Conservation (phyloP, 2,113 vertebrate genomes). For the Alligator mississippiensis region DNA sequence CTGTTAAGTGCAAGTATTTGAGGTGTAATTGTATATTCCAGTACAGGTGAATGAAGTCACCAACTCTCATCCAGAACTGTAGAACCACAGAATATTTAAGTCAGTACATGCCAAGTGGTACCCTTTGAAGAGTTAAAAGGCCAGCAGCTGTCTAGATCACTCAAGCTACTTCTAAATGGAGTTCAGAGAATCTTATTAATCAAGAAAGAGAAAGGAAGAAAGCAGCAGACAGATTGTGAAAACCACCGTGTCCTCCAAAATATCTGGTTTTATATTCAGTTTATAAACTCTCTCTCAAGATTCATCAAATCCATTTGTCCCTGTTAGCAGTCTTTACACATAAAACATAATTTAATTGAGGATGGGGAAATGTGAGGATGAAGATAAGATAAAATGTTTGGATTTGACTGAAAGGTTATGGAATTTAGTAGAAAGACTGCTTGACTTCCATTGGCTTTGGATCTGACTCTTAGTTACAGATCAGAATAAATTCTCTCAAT, state of each 20-base stretch:
- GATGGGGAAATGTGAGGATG: background rate
- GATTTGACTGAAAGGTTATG: background rate
- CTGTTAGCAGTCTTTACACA: background rate
- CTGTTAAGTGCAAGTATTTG: constrained; percentile 68
- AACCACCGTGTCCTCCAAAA: background rate
- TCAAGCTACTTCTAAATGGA: background rate
- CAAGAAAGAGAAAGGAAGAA: constrained; percentile 10
- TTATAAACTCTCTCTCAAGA: background rate
- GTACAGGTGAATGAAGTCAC: constrained; percentile 49
- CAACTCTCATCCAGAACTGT: constrained; percentile 42
- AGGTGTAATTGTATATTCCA: constrained; percentile 57
- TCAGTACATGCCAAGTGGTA: constrained; percentile 29
- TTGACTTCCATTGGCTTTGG: background rate
- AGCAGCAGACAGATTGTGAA: background rate
- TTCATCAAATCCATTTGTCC: background rate
- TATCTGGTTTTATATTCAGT: background rate
- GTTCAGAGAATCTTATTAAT: constrained; percentile 24
- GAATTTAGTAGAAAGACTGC: background rate
- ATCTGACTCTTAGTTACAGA: background rate
- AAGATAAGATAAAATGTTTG: background rate
- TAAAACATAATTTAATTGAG: background rate
- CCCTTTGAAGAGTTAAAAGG: constrained; percentile 33
- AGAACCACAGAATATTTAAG: constrained; percentile 47
- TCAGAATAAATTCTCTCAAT: background rate
- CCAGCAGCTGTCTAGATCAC: constrained; percentile 20